Evolutionary conservation across 2,113 vertebrate species (phyloP).

Genomic region (Leptodactylus fuscus): DNA sequence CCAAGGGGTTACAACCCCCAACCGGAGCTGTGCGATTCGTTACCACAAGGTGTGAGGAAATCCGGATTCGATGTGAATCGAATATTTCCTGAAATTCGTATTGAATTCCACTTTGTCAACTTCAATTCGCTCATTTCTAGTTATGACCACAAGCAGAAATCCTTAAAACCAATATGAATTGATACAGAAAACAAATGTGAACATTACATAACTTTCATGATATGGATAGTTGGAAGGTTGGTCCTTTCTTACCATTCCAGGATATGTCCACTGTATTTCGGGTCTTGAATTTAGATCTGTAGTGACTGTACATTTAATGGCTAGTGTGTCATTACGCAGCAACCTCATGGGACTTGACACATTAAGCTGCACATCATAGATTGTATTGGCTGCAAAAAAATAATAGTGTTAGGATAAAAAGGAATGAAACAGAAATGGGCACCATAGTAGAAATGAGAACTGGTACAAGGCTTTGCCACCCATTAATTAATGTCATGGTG

Average conservation of each 20-base stretch:
- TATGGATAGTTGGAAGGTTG: neutral
- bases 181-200: too few species aligned
- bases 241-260: slow-evolving; percentile 81
- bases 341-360: slow-evolving; percentile 75
- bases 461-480: neutral
- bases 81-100: too few species aligned
- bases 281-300: slow-evolving; percentile 90
- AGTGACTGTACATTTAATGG: slow-evolving; percentile 86
- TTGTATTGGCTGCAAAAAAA: slow-evolving; percentile 79
- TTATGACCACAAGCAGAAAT: too few species aligned
- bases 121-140: too few species aligned
- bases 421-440: neutral
- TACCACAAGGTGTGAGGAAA: too few species aligned
- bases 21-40: too few species aligned
- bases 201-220: too few species aligned
- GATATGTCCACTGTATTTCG: slow-evolving; percentile 89
- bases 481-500: too few species aligned
- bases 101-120: too few species aligned
- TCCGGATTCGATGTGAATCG: too few species aligned
- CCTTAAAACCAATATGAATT: too few species aligned
- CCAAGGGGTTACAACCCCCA: too few species aligned
- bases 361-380: slow-evolving; percentile 83
- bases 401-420: neutral
- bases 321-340: slow-evolving; percentile 79
- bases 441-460: neutral